Evolutionary conservation across 2,797 vertebrate genomes (phyloP).

Genomic region (Siniperca scherzeri): DNA sequence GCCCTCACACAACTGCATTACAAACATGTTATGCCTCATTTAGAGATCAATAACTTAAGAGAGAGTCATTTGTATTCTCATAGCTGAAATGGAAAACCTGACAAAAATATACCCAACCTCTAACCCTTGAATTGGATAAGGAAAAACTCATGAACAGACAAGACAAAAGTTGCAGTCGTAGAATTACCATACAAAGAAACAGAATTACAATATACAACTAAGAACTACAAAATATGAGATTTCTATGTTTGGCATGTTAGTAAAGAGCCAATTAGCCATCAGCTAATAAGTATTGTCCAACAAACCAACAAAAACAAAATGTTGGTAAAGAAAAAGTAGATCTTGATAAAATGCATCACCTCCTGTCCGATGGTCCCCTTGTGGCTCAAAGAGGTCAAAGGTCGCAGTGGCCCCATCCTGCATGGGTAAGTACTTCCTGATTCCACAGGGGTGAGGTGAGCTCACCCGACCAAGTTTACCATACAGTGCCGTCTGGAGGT

Average conservation of each 20-base stretch:
- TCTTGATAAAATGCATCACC: constrained; percentile 80
- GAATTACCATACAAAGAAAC: constrained; percentile 34
- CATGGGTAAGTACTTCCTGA: constrained; percentile 96
- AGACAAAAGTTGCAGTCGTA: constrained; percentile 39
- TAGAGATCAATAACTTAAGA: neutral
- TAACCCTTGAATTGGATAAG: neutral
- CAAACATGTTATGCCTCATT: neutral
- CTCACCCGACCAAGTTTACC: constrained; percentile 97
- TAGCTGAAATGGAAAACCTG: constrained; percentile 1
- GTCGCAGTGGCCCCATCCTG: constrained; percentile 96
- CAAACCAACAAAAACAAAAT: neutral
- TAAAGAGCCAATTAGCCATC: neutral
- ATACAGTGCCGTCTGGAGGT: constrained; percentile 97
- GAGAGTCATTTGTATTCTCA: neutral
- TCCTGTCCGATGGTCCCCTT: constrained; percentile 91
- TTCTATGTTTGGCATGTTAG: neutral
- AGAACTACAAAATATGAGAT: neutral
- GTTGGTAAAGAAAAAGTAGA: neutral
- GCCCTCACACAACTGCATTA: neutral
- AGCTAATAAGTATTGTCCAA: neutral
- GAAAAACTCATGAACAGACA: constrained; percentile 33
- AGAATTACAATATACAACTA: neutral
- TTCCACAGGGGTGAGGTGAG: constrained; percentile 91
- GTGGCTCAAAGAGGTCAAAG: constrained; percentile 96
- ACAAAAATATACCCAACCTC: neutral